Conservation (phyloP, 1,140 invertebrate species). For the Bombus confusus region DNA sequence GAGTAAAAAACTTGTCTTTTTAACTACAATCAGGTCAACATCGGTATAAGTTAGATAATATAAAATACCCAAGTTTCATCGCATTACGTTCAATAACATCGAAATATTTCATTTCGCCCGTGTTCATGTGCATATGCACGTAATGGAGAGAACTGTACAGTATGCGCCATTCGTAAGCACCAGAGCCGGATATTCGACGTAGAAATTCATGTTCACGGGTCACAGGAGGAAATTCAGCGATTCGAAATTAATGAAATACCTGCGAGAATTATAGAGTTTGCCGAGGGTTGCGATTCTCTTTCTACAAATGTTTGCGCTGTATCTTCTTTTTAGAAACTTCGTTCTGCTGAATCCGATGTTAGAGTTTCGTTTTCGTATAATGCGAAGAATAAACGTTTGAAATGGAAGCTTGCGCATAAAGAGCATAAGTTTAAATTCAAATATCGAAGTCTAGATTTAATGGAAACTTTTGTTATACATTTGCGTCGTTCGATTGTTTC, state of each 20-base stretch:
- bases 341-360: not conserved
- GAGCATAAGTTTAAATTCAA: not conserved
- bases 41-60: too few relatives aligned
- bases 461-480: not conserved
- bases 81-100: not conserved
- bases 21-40: not conserved
- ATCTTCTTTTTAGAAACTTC: not conserved
- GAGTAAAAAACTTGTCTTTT: not conserved
- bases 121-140: not conserved
- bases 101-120: not conserved
- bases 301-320: slow-evolving; percentile 3
- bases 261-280: not conserved
- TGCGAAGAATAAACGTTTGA: not conserved
- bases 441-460: not conserved
- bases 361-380: not conserved
- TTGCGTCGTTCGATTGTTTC: not conserved
- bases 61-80: too few relatives aligned
- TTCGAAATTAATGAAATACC: slow-evolving; percentile 2
- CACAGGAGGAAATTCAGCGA: not conserved
- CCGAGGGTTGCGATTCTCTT: not conserved
- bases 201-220: not conserved
- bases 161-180: not conserved
- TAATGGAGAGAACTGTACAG: not conserved
- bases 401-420: not conserved
- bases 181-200: not conserved